Evolutionary conservation across 2,797 vertebrate species (phyloP).

Genomic region (Anisognathus igniventris): DNA sequence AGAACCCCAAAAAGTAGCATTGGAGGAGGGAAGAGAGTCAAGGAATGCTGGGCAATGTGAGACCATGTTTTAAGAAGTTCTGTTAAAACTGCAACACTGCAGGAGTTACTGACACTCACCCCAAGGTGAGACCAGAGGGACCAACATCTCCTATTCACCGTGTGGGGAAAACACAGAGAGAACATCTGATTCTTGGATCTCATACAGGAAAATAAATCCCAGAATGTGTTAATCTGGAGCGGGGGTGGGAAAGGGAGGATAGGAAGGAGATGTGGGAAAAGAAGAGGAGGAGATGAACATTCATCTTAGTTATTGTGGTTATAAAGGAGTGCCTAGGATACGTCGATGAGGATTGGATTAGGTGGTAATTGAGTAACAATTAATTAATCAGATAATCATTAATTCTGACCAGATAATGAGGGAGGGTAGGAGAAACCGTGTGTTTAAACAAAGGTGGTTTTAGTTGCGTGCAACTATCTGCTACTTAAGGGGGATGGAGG

Average conservation of each 20-base stretch:
- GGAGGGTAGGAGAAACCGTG: neutral
- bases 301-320: neutral
- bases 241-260: neutral
- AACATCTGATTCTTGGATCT: neutral
- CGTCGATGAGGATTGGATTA: neutral
- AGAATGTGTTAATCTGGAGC: neutral
- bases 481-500: neutral
- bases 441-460: neutral
- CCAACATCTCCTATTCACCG: neutral
- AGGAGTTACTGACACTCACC: neutral
- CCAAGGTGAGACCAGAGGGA: neutral
- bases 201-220: neutral
- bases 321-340: neutral
- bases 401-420: constrained; percentile 14
- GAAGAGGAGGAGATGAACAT: neutral
- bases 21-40: neutral
- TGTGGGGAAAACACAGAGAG: neutral
- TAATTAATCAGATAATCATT: constrained; percentile 25
- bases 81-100: neutral
- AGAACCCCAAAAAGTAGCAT: neutral
- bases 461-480: neutral
- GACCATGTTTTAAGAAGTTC: neutral
- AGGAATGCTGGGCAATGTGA: neutral
- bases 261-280: constrained; percentile 21
- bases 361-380: constrained; percentile 20